These are phyloP conservation scores for Phenganax marumi DNA, from an alignment of 92 coral and sea anemone species.

Conservation along the genomic window DNA sequence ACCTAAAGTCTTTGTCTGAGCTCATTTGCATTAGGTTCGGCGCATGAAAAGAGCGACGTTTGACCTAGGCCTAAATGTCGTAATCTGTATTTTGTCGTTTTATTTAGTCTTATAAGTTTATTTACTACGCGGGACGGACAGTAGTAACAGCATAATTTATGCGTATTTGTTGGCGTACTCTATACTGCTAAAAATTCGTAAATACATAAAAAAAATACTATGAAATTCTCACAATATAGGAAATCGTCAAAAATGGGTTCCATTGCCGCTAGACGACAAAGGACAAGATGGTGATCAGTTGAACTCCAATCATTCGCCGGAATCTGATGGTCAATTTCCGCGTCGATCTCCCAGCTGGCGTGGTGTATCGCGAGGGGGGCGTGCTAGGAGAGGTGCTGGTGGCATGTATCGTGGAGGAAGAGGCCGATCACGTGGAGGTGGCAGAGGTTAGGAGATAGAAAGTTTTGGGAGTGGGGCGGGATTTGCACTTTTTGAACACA, in stretches of 20 bases:
- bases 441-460: slow-evolving; percentile 67
- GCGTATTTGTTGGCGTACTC: too few species aligned
- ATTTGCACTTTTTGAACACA: too few species aligned
- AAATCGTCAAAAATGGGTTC: slow-evolving; percentile 93
- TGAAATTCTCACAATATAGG: slow-evolving; percentile 34
- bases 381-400: slow-evolving; percentile 88
- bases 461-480: too few species aligned
- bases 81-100: too few species aligned
- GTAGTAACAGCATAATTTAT: too few species aligned
- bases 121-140: too few species aligned
- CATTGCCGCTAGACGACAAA: slow-evolving; percentile 68
- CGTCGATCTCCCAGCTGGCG: slow-evolving; percentile 73
- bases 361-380: slow-evolving; percentile 69
- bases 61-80: too few species aligned
- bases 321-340: slow-evolving; percentile 55
- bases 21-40: too few species aligned
- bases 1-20: too few species aligned
- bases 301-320: slow-evolving; percentile 70
- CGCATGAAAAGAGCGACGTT: too few species aligned
- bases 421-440: slow-evolving; percentile 73
- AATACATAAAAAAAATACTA: not conserved
- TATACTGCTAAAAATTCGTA: too few species aligned
- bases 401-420: slow-evolving; percentile 89
- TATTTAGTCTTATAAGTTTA: too few species aligned
- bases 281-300: slow-evolving; percentile 47